These are phyloP conservation scores for Muntiacus muntjak DNA, from an alignment of 2,113 vertebrate genomes.

Conservation along the genomic window DNA sequence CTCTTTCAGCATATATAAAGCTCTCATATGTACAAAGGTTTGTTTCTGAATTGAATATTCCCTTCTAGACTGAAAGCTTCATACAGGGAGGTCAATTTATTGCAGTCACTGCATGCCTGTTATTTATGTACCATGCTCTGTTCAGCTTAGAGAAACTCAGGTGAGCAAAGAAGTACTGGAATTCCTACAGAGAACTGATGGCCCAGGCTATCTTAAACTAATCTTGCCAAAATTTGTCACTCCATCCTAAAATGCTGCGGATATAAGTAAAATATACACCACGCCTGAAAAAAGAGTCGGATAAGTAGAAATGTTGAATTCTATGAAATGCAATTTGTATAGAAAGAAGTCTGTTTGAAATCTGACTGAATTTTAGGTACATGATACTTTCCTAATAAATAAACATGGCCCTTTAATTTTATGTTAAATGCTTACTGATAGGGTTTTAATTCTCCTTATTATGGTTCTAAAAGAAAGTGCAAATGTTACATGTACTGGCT, in stretches of 20 bases:
- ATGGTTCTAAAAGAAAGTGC: conserved; percentile 49
- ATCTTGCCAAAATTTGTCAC: conserved; percentile 36
- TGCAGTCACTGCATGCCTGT: background rate
- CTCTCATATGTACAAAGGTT: background rate
- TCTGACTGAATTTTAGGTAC: conserved; percentile 45
- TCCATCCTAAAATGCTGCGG: background rate
- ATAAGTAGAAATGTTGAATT: conserved; percentile 44
- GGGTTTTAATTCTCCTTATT: conserved; percentile 54
- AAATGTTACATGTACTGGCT: conserved; percentile 27
- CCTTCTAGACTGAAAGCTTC: background rate
- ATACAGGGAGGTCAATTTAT: background rate
- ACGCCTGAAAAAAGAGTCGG: conserved; percentile 6
- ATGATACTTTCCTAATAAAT: conserved; percentile 41
- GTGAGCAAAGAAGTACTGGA: background rate
- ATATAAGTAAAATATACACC: conserved; percentile 46
- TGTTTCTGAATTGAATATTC: background rate
- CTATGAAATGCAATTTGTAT: conserved; percentile 19
- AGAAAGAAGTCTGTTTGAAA: conserved; percentile 54
- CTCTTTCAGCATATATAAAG: background rate
- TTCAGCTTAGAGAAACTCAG: background rate
- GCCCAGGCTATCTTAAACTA: background rate
- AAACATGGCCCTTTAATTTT: conserved; percentile 58
- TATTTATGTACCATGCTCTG: background rate
- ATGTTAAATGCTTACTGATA: conserved; percentile 63
- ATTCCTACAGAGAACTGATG: background rate